Evolutionary conservation across 2,888 invertebrate genomes (phyloP).

Genomic region (Girardia tigrina): DNA sequence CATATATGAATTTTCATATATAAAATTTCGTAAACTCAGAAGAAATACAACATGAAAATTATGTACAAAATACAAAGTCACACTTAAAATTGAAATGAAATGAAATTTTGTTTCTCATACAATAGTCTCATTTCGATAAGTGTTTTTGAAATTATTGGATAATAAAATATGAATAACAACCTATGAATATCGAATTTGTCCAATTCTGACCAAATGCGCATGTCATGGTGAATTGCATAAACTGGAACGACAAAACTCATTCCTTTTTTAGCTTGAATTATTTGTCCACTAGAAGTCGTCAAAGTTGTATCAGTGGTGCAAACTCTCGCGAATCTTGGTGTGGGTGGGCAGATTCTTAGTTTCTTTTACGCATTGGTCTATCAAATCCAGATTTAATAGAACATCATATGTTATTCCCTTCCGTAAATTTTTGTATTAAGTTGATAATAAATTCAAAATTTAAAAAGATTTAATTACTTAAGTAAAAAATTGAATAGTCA

Average conservation of each 20-base stretch:
- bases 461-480: too few species aligned
- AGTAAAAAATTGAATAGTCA: too few species aligned
- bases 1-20: too few species aligned
- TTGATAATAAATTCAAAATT: too few species aligned
- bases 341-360: not conserved
- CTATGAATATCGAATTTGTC: not conserved
- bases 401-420: not conserved
- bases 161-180: too few species aligned
- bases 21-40: too few species aligned
- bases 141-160: too few species aligned
- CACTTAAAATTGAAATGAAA: too few species aligned
- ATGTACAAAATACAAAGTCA: too few species aligned
- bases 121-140: too few species aligned
- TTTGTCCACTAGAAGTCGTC: not conserved
- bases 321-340: not conserved
- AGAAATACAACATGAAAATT: too few species aligned
- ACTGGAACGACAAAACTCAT: not conserved
- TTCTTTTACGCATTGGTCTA: not conserved
- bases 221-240: not conserved
- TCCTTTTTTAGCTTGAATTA: conserved; percentile 7
- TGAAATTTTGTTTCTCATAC: too few species aligned
- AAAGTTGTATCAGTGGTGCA: not conserved
- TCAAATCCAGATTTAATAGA: not conserved
- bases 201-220: not conserved
- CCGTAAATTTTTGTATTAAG: not conserved